Conservation (phyloP, 1,140 invertebrate genomes). For the Phymorhynchus buccinoides region DNA sequence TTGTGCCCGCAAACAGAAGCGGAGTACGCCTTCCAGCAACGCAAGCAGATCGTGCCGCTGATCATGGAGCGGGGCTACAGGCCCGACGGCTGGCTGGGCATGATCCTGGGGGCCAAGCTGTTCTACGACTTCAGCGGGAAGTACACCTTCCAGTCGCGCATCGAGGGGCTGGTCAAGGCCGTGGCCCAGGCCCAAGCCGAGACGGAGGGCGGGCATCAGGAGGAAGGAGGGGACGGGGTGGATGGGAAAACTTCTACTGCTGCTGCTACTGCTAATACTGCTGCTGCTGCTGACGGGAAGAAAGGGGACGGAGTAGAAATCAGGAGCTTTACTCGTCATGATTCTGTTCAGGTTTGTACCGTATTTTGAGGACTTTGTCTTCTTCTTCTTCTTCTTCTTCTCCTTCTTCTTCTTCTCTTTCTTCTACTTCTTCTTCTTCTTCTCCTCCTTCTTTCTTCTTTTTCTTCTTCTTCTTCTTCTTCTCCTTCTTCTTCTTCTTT, state of each 20-base stretch:
- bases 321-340: too few species aligned
- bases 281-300: too few species aligned
- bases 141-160: conserved; percentile 60
- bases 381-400: too few species aligned
- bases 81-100: conserved; percentile 69
- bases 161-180: conserved; percentile 54
- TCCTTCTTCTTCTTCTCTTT: too few species aligned
- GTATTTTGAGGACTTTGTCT: too few species aligned
- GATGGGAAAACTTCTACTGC: background rate
- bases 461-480: too few species aligned
- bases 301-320: too few species aligned
- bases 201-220: background rate
- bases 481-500: too few species aligned
- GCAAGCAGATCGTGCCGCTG: conserved; percentile 66
- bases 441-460: too few species aligned
- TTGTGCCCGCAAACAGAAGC: conserved; percentile 61
- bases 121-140: conserved; percentile 68
- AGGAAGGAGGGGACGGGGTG: background rate
- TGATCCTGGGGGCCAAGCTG: conserved; percentile 66
- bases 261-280: too few species aligned
- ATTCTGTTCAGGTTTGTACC: too few species aligned
- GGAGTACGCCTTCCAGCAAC: conserved; percentile 66
- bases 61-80: conserved; percentile 63
- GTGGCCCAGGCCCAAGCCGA: background rate
- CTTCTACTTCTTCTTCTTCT: too few species aligned